Evolutionary conservation across 2,797 vertebrate species (phyloP).

Genomic region (Periparus ater): DNA sequence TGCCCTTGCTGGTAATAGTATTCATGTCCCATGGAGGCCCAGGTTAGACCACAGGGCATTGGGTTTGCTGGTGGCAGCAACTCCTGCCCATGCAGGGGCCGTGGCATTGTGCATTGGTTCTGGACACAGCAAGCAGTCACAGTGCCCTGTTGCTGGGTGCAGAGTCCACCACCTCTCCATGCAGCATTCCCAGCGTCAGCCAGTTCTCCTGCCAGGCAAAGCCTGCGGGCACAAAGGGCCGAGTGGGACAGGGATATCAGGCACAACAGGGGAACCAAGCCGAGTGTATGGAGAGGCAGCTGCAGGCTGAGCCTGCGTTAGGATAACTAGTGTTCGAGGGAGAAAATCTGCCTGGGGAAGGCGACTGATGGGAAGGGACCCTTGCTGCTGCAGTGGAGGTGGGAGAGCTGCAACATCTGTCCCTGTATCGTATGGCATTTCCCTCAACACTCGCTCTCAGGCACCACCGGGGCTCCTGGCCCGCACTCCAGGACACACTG

Average conservation of each 20-base stretch:
- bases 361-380: neutral
- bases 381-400: neutral
- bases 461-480: accelerated
- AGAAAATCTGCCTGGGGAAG: neutral
- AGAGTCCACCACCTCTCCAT: neutral
- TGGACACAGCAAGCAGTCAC: neutral
- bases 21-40: neutral
- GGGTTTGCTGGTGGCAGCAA: neutral
- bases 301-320: neutral
- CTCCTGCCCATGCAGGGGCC: neutral
- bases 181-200: neutral
- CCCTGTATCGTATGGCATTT: neutral
- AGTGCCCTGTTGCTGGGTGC: neutral
- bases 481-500: accelerated
- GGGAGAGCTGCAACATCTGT: neutral
- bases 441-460: neutral
- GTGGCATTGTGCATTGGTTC: neutral
- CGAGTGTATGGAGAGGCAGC: neutral
- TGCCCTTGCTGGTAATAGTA: neutral
- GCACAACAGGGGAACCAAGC: neutral
- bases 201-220: neutral
- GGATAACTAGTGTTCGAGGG: neutral
- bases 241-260: neutral
- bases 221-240: neutral
- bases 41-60: neutral